Evolutionary conservation across 2,888 invertebrate species (phyloP), one percentile per base, ranked within the genome.

Genomic region (Synanthedon myopaeformis): DNA sequence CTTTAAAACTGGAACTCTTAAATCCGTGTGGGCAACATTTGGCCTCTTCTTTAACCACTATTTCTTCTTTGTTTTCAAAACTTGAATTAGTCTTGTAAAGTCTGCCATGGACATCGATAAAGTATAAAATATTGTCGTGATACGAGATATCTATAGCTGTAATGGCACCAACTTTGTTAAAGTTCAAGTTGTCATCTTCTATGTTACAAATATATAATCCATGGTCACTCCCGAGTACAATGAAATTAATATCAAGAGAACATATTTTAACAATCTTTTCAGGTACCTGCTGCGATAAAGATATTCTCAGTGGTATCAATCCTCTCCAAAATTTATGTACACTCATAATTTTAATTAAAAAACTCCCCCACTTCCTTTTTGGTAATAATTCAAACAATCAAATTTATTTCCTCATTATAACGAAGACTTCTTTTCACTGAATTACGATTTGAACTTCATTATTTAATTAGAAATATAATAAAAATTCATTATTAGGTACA

Each of bases 11-110:
- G 53, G 90, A 89, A 63, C 90, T 90, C 65, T 89, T 90, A 69
- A 90, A 91, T 57, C 92, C 92, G 62, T 92, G 91, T 49, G 88
- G 87, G 63, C 92, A 93, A 66, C 88, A 89, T 69, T 90, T 91
- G 3, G 89, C 81, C 60, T 92, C 91, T 65, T 92, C 92, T 60
- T 89, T 88, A 28, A 92, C 82, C 54, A 89, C 66, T 54, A 92
- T 89, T 74, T 91, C 92, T 69, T 90, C 90, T 58, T 89, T 76
- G 56, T 84, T 74, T 68, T 86, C 89, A 64, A 91, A 82, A 66
- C 80, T 80, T 51, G 89, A 76, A 69, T 88, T 89, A 60, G 89
- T 79, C 74, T 89, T 90, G 63, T 89, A 89, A 23, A 92, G 88
- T 57, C 89, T 80, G 14, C 92, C 92, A 64, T 89, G 89, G 52